Evolutionary conservation across 1,140 invertebrate genomes (phyloP), one percentile per base, ranked within the genome.

Genomic region (Cydia amplana): DNA sequence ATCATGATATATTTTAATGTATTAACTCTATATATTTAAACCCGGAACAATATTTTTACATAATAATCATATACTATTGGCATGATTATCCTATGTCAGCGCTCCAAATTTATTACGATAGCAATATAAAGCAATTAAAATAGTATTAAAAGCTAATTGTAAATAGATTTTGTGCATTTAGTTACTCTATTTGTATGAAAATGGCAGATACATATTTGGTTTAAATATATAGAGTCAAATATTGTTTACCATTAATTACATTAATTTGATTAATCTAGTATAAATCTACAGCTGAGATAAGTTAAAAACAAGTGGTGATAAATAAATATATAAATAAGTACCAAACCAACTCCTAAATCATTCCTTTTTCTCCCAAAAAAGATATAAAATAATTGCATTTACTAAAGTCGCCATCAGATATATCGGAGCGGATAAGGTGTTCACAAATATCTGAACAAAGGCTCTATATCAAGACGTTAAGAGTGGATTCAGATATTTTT

Each of bases 241-340:
- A 3, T 40, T 40, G 32, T 18, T 36, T 70, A 36, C 32, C 6
- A 60, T 60, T 40, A 36, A 36, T 36, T 43, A 70, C 32, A 70
- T 36, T 36, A 70, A 36, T 70, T 36, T 18, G 7, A 40, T 36
- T 70, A 70, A 70, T 70, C 63, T 65, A 65, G 4, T 14, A 70
- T 40, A 70, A 70, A 70, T n/a, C 32, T 70, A 65, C 12, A 20
- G n/a, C 4, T 70, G 65, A 40, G 36, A 70, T 40, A 70, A 43
- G 32, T 40, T 7, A 40, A 36, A 40, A 70, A 70, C 36, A 43
- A 67, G 43, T 43, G 18, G 32, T 36, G 25, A 32, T 36, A 70
- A 70, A 70, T 70, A 51, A 40, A 36, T 6, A 36, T 36, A 67
- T 32, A 32, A 70, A 70, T 70, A 70, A 70, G 16, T 67, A 67